These are phyloP conservation scores for Aphaenogaster rudis DNA, from an alignment of 1,140 invertebrate genomes.

Conservation along the genomic window DNA sequence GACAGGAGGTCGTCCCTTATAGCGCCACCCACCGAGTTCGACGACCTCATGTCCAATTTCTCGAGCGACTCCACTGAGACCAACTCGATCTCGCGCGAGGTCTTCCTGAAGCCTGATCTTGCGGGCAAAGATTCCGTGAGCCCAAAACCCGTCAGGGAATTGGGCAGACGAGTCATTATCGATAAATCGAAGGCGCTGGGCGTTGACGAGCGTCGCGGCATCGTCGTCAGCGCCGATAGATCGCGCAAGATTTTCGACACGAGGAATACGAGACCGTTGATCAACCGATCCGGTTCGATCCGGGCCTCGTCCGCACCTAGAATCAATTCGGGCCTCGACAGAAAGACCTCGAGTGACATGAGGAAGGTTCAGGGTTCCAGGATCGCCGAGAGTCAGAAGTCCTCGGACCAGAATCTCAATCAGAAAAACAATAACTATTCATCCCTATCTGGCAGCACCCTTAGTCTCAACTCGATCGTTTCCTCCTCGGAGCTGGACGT, in stretches of 20 bases:
- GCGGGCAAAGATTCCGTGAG: not conserved
- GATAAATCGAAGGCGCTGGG: slow-evolving; percentile 81
- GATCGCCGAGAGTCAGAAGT: slow-evolving; percentile 35
- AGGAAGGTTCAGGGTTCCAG: slow-evolving; percentile 35
- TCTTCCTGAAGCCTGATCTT: slow-evolving; percentile 55
- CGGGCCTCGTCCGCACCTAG: slow-evolving; percentile 77
- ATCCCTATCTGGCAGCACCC: slow-evolving; percentile 82
- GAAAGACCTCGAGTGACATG: slow-evolving; percentile 65
- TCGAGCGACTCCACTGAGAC: slow-evolving; percentile 84
- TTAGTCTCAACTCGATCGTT: slow-evolving; percentile 85
- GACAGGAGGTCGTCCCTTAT: slow-evolving; percentile 83
- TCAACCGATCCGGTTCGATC: slow-evolving; percentile 75
- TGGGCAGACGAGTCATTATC: slow-evolving; percentile 81
- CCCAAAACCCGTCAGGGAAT: slow-evolving; percentile 59
- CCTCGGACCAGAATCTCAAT: slow-evolving; percentile 55
- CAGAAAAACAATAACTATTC: slow-evolving; percentile 72
- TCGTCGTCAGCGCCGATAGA: slow-evolving; percentile 55
- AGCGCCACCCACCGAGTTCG: slow-evolving; percentile 84
- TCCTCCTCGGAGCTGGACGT: slow-evolving; percentile 79
- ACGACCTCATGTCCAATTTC: slow-evolving; percentile 81
- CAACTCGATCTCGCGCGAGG: slow-evolving; percentile 78
- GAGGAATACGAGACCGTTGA: slow-evolving; percentile 56
- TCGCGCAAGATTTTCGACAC: slow-evolving; percentile 71
- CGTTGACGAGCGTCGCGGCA: slow-evolving; percentile 59
- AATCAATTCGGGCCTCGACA: slow-evolving; percentile 61